phyloP scores from a whole-genome alignment of 2,888 invertebrate species.

The Rhingia rostrata region DNA sequence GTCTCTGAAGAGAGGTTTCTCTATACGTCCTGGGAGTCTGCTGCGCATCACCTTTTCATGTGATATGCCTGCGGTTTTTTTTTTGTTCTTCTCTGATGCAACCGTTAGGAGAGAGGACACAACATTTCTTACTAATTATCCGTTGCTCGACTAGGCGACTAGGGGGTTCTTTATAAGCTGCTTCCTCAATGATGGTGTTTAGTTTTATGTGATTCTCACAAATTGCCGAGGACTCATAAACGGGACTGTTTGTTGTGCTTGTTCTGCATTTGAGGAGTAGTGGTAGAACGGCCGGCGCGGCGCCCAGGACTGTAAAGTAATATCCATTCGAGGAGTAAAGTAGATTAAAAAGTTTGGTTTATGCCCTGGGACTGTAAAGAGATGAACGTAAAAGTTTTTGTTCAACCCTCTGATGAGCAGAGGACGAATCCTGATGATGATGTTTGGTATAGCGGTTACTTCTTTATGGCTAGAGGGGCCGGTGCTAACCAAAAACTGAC shows the following conservation, averaged over 20 bases:
- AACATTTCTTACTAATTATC: slow-evolving; percentile 69
- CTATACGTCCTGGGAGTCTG: slow-evolving; percentile 38
- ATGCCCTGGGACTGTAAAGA: slow-evolving; percentile 65
- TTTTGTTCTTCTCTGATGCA: background rate
- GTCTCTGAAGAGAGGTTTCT: background rate
- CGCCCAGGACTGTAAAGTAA: slow-evolving; percentile 38
- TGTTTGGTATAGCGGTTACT: slow-evolving; percentile 24
- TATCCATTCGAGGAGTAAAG: slow-evolving; percentile 50
- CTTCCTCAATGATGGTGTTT: slow-evolving; percentile 21
- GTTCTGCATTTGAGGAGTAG: slow-evolving; percentile 13
- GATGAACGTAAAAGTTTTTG: slow-evolving; percentile 60
- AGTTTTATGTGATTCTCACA: slow-evolving; percentile 65
- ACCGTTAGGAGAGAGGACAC: slow-evolving; percentile 1
- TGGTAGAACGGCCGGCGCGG: background rate
- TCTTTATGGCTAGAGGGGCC: background rate
- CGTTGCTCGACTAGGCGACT: slow-evolving; percentile 51
- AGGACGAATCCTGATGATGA: slow-evolving; percentile 34
- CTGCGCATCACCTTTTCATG: slow-evolving; percentile 21
- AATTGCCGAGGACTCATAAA: slow-evolving; percentile 68
- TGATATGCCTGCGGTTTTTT: slow-evolving; percentile 61
- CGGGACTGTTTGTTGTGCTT: slow-evolving; percentile 52
- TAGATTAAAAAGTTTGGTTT: slow-evolving; percentile 73
- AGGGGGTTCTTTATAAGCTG: slow-evolving; percentile 17
- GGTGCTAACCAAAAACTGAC: slow-evolving; percentile 8
- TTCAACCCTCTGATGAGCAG: slow-evolving; percentile 11